phyloP scores from a whole-genome alignment of 2,888 invertebrate species.

The Philereme transversata region DNA sequence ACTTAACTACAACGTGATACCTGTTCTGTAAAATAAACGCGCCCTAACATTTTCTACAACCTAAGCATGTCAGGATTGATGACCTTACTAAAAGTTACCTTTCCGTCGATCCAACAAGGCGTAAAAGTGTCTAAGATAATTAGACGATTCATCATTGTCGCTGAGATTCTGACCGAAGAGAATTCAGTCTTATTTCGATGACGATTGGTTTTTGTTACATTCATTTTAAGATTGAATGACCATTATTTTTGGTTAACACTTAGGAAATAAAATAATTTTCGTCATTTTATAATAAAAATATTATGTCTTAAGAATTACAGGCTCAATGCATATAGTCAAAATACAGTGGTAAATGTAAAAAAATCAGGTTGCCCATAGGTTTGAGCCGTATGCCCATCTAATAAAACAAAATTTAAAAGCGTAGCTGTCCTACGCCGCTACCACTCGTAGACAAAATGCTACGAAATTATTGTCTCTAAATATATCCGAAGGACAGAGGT shows the following conservation, averaged over 20 bases:
- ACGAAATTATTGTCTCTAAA: background rate
- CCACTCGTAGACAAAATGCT: background rate
- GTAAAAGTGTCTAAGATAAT: conserved; percentile 55
- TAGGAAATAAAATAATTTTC: no score
- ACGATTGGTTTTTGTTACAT: background rate
- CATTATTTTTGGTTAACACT: no score
- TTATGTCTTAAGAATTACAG: no score
- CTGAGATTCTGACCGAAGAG: conserved; percentile 33
- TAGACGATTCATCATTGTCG: conserved; percentile 55
- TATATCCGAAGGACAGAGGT: background rate
- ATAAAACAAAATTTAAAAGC: no score
- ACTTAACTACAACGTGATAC: no score
- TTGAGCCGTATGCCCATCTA: no score
- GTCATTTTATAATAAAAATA: no score
- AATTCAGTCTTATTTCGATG: conserved; percentile 27
- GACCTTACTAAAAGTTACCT: conserved; percentile 38
- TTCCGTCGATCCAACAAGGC: conserved; percentile 39
- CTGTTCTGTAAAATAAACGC: background rate
- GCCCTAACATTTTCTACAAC: conserved; percentile 15
- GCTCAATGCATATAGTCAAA: no score
- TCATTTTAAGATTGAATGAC: no score
- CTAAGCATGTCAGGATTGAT: conserved; percentile 32
- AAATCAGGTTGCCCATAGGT: no score
- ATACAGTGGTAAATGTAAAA: no score
- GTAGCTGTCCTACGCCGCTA: background rate